Evolutionary conservation across 2,113 vertebrate species (phyloP), one percentile per base, ranked within the genome.

Genomic region (Raphicerus campestris): DNA sequence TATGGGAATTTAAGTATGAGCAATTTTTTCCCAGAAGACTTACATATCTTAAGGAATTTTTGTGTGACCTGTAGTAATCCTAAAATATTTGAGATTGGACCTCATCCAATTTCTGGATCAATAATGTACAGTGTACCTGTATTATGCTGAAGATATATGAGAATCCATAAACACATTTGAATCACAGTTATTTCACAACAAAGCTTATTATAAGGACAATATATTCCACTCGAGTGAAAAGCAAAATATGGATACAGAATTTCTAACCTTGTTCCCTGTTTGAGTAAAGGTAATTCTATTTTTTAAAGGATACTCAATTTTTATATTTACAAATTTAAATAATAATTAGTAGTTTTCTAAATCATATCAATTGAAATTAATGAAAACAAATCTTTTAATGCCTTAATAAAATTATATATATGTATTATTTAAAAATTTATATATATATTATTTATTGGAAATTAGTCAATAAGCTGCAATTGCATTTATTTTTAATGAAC

Each of bases 71-170:
- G 4, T 66, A 45, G 2, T 95, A 83, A 95, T 89, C 49, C 30
- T 97, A 19, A 97, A 97, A 94, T 96, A 90, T 20, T 17, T 91
- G n/a, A 92, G 81, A 96, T 16, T 92, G 42, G 30, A 95, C 6
- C 0, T 78, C 56, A 97, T 87, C 11, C 45, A 88, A 80, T 89
- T 87, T 78, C 26, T 87, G 6, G 11, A 81, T 45, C 88, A 90
- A 28, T 92, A 73, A n/a, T 91, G 45, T 49, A 73, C 10, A 77
- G 58, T 94, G 14, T 92, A 96, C 39, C 63, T 97, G 28, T 0
- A 3, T 11, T 95, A 9, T 30, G 19, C 10, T 53, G 10, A 90
- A 22, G 10, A 96, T 92, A 82, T 93, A 1, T 32, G 93, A 78
- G 90, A 97, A 93, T 93, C 17, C 17, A 55, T 45, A 17, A 91